phyloP scores from a whole-genome alignment of 2,113 vertebrate species.

The Balaenoptera acutorostrata region DNA sequence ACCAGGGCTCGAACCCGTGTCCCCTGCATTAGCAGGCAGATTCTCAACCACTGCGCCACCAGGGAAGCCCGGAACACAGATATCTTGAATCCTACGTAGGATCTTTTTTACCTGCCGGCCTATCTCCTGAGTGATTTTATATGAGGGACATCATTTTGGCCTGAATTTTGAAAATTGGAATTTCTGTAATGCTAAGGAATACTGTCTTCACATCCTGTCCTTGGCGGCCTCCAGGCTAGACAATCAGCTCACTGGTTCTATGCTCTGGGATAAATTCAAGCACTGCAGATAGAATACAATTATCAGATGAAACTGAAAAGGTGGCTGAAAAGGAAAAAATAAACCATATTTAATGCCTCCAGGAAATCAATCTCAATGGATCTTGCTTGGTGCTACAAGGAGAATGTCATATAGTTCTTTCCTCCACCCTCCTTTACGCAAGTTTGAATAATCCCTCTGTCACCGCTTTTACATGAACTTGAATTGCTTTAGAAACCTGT shows the following conservation, averaged over 20 bases:
- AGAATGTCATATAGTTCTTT: conserved; percentile 46
- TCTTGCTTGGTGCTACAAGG: conserved; percentile 30
- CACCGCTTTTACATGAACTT: conserved; percentile 58
- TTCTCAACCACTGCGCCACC: no score
- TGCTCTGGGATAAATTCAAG: conserved; percentile 2
- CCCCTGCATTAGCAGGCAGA: no score
- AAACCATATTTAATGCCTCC: not conserved
- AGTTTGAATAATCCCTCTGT: conserved; percentile 46
- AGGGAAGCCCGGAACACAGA: not conserved
- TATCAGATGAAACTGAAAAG: conserved; percentile 20
- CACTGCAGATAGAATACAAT: not conserved
- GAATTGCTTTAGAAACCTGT: conserved; percentile 73
- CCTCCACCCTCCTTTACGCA: not conserved
- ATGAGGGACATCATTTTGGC: not conserved
- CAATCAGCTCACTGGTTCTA: not conserved
- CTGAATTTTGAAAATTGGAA: not conserved
- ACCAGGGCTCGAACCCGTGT: no score
- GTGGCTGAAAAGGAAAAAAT: conserved; percentile 11
- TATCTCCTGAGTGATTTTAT: not conserved
- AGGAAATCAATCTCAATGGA: conserved; percentile 44
- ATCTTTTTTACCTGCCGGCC: not conserved
- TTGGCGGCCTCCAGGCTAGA: not conserved
- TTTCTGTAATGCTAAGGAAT: not conserved
- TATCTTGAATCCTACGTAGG: not conserved
- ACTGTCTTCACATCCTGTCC: not conserved